Evolutionary conservation across 2,797 vertebrate species (phyloP).

Genomic region (Molossus molossus): DNA sequence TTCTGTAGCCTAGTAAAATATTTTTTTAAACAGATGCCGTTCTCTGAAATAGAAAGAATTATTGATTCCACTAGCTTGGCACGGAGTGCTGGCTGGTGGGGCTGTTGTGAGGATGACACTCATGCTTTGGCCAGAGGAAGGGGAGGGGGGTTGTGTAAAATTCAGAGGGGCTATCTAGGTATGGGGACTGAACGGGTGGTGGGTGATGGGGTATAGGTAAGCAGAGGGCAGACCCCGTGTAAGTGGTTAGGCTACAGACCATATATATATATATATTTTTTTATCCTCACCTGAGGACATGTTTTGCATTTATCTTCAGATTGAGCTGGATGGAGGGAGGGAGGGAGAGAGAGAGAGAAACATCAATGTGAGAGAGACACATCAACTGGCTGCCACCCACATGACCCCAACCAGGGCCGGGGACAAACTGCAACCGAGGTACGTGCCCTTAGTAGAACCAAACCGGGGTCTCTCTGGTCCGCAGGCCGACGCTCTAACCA

Average conservation of each 20-base stretch:
- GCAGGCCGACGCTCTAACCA: too few species aligned
- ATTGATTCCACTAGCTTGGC: conserved; percentile 3
- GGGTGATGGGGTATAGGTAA: background rate
- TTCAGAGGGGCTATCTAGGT: background rate
- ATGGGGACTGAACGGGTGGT: background rate
- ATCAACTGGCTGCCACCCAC: too few species aligned
- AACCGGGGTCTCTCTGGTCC: too few species aligned
- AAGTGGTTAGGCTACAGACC: background rate
- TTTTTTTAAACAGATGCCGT: background rate
- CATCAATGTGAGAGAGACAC: too few species aligned
- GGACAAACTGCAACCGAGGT: too few species aligned
- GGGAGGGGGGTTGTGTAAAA: background rate
- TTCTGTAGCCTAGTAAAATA: conserved; percentile 41
- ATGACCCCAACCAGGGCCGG: too few species aligned
- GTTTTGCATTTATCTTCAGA: too few species aligned
- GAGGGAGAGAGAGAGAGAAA: too few species aligned
- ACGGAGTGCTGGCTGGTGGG: background rate
- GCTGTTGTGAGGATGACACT: background rate
- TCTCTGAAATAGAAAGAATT: conserved; percentile 46
- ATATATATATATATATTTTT: too few species aligned
- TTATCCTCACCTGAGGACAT: too few species aligned
- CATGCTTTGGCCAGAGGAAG: background rate
- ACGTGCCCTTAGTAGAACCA: too few species aligned
- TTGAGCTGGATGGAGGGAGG: too few species aligned
- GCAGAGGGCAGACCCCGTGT: background rate